Evolutionary conservation across 2,797 vertebrate species (phyloP).

Genomic region (Prunella strophiata): DNA sequence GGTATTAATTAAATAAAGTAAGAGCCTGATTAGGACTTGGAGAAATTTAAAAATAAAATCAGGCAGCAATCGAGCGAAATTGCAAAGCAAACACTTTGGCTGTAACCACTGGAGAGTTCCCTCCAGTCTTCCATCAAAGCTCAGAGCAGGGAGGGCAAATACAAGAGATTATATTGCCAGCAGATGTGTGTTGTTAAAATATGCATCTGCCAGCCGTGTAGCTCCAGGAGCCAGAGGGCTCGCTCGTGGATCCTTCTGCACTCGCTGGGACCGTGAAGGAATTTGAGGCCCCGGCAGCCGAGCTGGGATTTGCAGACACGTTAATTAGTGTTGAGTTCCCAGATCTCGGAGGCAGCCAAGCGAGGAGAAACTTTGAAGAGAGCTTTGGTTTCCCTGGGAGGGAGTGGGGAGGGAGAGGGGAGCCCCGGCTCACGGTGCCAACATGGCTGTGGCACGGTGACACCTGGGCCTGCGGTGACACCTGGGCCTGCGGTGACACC

Average conservation of each 20-base stretch:
- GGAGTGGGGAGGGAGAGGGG: background rate
- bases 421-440: rapidly evolving
- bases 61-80: slow-evolving; percentile 64
- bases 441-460: rapidly evolving
- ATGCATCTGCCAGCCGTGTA: slow-evolving; percentile 56
- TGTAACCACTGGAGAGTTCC: slow-evolving; percentile 69
- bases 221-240: slow-evolving; percentile 59
- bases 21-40: slow-evolving; percentile 75
- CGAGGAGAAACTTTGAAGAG: slow-evolving; percentile 49
- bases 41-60: slow-evolving; percentile 70
- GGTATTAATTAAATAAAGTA: slow-evolving; percentile 83
- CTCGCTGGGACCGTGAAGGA: slow-evolving; percentile 25
- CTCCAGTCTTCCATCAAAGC: slow-evolving; percentile 75
- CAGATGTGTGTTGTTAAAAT: slow-evolving; percentile 74
- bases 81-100: slow-evolving; percentile 80
- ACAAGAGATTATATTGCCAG: slow-evolving; percentile 65
- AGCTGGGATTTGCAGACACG: slow-evolving; percentile 67
- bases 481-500: rapidly evolving
- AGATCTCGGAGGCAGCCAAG: slow-evolving; percentile 58
- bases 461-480: rapidly evolving
- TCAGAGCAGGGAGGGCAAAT: slow-evolving; percentile 69
- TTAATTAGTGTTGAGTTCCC: slow-evolving; percentile 73
- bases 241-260: slow-evolving; percentile 42
- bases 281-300: slow-evolving; percentile 5
- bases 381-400: background rate